Percentiles rank a stretch among this genome's conserved stretches.
These are phyloP conservation scores for Apamea monoglypha DNA, from an alignment of 2,888 invertebrate species.

Conservation along the genomic window DNA sequence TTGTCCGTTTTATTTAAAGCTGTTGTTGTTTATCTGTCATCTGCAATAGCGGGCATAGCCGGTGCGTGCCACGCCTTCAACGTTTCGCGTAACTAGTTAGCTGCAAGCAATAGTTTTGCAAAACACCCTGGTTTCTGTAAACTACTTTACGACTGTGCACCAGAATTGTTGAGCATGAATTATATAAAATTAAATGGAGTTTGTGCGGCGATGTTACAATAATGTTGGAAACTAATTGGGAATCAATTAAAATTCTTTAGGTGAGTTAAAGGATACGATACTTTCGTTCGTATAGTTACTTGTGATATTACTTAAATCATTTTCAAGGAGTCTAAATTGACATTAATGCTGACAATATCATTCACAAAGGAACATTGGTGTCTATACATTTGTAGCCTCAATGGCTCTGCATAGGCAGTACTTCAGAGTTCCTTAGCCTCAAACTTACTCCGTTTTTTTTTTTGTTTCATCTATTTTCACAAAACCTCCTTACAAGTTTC, in stretches of 20 bases:
- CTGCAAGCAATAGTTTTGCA: constrained; percentile 60
- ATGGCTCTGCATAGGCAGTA: too few relatives aligned
- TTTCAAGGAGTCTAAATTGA: too few relatives aligned
- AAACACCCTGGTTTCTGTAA: constrained; percentile 55
- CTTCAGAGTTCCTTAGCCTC: not conserved
- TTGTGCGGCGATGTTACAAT: constrained; percentile 4
- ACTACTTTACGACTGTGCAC: constrained; percentile 41
- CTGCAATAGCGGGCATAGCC: constrained; percentile 53
- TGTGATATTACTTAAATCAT: not conserved
- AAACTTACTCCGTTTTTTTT: not conserved
- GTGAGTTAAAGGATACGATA: not conserved
- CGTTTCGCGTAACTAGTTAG: constrained; percentile 57
- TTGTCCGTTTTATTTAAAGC: constrained; percentile 56
- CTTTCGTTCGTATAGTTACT: not conserved
- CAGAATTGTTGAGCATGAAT: constrained; percentile 31
- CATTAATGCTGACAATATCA: not conserved
- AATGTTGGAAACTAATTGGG: constrained; percentile 41
- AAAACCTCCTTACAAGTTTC: not conserved
- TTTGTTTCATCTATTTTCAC: not conserved
- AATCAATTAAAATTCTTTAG: constrained; percentile 34
- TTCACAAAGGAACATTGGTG: not conserved
- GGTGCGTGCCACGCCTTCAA: constrained; percentile 60
- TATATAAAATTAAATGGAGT: constrained; percentile 49
- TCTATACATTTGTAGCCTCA: not conserved
- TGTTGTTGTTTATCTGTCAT: constrained; percentile 67